phyloP scores from a whole-genome alignment of 2,797 vertebrate species.

The Podargus strigoides region DNA sequence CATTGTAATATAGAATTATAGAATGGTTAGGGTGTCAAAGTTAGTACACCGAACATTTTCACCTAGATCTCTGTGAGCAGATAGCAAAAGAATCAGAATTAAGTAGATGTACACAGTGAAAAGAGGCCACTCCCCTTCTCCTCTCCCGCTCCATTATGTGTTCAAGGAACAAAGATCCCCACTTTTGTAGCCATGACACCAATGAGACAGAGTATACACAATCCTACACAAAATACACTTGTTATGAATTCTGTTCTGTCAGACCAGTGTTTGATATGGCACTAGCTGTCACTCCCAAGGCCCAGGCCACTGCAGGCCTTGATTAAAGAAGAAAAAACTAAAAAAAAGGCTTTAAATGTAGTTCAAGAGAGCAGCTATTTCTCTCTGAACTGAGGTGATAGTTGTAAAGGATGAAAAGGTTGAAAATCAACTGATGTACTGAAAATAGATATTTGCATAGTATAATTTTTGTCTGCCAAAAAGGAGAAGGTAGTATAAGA shows the following conservation, averaged over 20 bases:
- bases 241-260: background rate
- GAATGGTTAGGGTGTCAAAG: background rate
- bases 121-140: background rate
- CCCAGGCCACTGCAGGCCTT: background rate
- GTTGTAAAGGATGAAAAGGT: background rate
- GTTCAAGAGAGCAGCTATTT: background rate
- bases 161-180: background rate
- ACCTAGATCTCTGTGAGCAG: background rate
- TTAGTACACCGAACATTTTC: background rate
- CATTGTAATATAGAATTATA: too few relatives aligned
- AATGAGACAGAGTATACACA: background rate
- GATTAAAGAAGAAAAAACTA: background rate
- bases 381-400: background rate
- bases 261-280: background rate
- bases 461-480: background rate
- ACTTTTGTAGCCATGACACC: background rate
- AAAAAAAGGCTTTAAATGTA: background rate
- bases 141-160: background rate
- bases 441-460: background rate
- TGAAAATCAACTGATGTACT: background rate
- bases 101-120: background rate
- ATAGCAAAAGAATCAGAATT: background rate
- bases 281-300: background rate
- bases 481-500: background rate
- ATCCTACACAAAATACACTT: background rate